Evolutionary conservation across 37 sponge, comb jelly and placozoan genomes (phyloP).

Genomic region (Cliona cf. orientalis): DNA sequence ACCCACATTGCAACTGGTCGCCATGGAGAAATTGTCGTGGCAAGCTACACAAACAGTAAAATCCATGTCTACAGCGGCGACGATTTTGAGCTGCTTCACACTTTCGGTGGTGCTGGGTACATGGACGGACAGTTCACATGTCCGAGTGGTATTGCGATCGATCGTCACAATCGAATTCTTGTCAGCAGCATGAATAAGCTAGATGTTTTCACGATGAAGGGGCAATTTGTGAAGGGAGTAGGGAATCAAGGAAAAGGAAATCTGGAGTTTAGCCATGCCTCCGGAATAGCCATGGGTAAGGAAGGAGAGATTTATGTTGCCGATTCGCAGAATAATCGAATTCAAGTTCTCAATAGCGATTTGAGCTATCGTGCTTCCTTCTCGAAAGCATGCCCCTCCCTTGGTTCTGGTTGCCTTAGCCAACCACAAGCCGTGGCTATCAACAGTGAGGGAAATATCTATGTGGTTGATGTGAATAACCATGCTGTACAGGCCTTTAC

Average conservation of each 20-base stretch:
- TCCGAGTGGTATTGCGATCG: constrained; percentile 22
- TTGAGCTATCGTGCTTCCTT: constrained; percentile 1
- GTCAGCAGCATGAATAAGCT: not conserved
- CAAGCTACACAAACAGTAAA: constrained; percentile 8
- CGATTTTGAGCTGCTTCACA: not conserved
- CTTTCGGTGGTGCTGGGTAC: constrained; percentile 10
- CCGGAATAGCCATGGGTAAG: constrained; percentile 30
- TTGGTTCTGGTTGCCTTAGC: constrained; percentile 36
- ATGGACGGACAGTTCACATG: constrained; percentile 22
- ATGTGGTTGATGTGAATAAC: constrained; percentile 20
- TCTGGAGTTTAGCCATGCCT: not conserved
- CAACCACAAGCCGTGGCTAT: constrained; percentile 28
- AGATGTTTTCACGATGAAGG: constrained; percentile 35
- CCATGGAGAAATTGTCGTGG: constrained; percentile 23
- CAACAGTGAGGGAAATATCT: constrained; percentile 11
- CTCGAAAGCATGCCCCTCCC: not conserved
- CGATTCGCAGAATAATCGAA: constrained; percentile 20
- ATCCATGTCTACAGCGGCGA: not conserved
- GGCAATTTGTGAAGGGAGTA: constrained; percentile 11
- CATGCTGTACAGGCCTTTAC: constrained; percentile 23
- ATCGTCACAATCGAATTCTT: not conserved
- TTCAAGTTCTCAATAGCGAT: constrained; percentile 33
- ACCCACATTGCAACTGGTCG: constrained; percentile 21
- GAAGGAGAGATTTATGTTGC: constrained; percentile 23
- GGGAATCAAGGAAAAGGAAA: constrained; percentile 3